Evolutionary conservation across 1,140 invertebrate genomes (phyloP).

Genomic region (Ceratosolen solmsi): DNA sequence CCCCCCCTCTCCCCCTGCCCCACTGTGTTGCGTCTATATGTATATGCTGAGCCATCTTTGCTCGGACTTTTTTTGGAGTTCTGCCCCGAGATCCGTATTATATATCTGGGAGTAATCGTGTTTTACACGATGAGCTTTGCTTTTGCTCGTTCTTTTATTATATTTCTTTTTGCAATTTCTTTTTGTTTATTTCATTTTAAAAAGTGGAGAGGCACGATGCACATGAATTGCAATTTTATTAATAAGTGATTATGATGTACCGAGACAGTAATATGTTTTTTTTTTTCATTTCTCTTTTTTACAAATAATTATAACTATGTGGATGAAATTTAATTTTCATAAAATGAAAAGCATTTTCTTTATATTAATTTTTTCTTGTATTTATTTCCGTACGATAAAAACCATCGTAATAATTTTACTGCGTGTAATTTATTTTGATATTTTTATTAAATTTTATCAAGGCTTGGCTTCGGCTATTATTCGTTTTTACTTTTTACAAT

Average conservation of each 20-base stretch:
- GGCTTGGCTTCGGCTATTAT: no score
- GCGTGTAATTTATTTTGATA: no score
- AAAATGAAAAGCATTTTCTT: neutral
- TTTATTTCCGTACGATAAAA: neutral
- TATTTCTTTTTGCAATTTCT: neutral
- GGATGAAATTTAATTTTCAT: neutral
- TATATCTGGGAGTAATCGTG: conserved; percentile 37
- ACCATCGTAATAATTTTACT: neutral
- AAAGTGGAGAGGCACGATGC: neutral
- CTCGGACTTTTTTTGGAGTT: conserved; percentile 10
- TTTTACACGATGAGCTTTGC: conserved; percentile 42
- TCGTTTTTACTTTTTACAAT: no score
- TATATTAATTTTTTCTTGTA: neutral
- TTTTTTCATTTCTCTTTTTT: neutral
- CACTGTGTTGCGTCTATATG: neutral
- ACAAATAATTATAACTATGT: conserved; percentile 13
- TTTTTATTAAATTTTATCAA: no score
- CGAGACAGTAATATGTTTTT: neutral
- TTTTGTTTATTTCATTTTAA: neutral
- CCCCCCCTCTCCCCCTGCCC: neutral
- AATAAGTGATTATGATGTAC: conserved; percentile 39
- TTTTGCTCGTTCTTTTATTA: conserved; percentile 1
- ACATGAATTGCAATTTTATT: conserved; percentile 41
- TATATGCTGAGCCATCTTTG: conserved; percentile 23
- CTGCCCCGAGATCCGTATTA: neutral